Percentiles rank a stretch among this genome's conserved stretches.
These are phyloP conservation scores for Enteromius argenteus DNA, from an alignment of 2,797 vertebrate species.

Conservation along the genomic window DNA sequence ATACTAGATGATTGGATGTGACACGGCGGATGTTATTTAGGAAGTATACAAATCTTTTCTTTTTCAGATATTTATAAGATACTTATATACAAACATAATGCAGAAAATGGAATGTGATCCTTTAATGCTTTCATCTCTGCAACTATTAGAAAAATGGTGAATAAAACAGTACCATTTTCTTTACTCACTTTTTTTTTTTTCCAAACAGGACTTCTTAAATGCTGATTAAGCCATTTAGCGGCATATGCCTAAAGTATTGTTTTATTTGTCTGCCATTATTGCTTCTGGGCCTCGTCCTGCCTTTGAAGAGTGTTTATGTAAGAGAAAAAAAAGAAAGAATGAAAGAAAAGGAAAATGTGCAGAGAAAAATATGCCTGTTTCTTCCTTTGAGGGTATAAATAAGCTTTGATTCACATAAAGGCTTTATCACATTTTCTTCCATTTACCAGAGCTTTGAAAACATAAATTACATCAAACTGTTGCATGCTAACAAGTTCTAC, in stretches of 20 bases:
- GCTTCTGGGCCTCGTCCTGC: slow-evolving; percentile 45
- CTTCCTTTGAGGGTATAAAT: slow-evolving; percentile 49
- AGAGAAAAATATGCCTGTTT: slow-evolving; percentile 38
- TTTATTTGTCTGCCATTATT: slow-evolving; percentile 46
- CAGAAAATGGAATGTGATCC: not conserved
- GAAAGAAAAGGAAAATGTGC: slow-evolving; percentile 40
- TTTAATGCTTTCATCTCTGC: not conserved
- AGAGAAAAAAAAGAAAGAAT: slow-evolving; percentile 34
- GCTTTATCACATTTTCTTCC: slow-evolving; percentile 48
- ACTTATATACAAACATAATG: not conserved
- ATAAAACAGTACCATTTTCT: slow-evolving; percentile 18
- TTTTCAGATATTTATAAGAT: not conserved
- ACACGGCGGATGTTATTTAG: not conserved
- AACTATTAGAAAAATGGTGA: slow-evolving; percentile 11
- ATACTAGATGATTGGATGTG: not conserved
- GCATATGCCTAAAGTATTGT: slow-evolving; percentile 35
- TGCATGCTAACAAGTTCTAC: slow-evolving; percentile 35
- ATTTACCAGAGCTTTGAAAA: slow-evolving; percentile 46
- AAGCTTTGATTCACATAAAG: slow-evolving; percentile 54
- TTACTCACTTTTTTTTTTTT: not conserved
- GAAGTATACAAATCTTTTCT: not conserved
- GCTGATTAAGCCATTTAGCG: slow-evolving; percentile 42
- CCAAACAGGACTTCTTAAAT: slow-evolving; percentile 24
- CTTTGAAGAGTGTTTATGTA: slow-evolving; percentile 52
- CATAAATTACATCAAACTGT: slow-evolving; percentile 46